Conservation (phyloP, 2,888 invertebrate species). For the Achlya flavicornis region DNA sequence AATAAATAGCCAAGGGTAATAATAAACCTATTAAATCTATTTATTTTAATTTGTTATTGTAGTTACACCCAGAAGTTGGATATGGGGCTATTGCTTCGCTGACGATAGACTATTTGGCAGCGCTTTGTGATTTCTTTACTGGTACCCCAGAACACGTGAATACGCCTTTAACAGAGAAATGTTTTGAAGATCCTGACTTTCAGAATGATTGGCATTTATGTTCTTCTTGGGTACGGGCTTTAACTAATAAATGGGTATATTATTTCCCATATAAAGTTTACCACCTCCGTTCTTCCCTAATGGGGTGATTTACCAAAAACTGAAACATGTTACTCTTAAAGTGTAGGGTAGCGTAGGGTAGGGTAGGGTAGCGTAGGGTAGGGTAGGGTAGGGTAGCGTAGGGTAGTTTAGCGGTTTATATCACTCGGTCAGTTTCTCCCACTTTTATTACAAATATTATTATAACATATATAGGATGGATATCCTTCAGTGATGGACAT, state of each 20-base stretch:
- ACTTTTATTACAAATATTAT: conserved; percentile 11
- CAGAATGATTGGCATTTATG: conserved; percentile 69
- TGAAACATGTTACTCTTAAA: too few relatives aligned
- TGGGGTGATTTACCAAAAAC: too few relatives aligned
- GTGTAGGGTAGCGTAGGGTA: too few relatives aligned
- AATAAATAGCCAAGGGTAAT: too few relatives aligned
- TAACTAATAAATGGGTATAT: too few relatives aligned
- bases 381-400: too few relatives aligned
- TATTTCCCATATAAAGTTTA: too few relatives aligned
- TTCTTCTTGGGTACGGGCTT: conserved; percentile 57
- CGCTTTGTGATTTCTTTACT: conserved; percentile 61
- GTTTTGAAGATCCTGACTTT: conserved; percentile 68
- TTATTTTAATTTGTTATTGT: conserved; percentile 23
- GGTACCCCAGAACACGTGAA: conserved; percentile 57
- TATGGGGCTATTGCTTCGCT: conserved; percentile 77
- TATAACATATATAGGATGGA: conserved; percentile 58
- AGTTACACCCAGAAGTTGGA: conserved; percentile 64
- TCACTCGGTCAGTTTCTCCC: too few relatives aligned
- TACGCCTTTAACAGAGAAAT: conserved; percentile 64
- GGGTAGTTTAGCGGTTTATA: too few relatives aligned
- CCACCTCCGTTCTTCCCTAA: too few relatives aligned
- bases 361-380: too few relatives aligned
- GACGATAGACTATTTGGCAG: conserved; percentile 67
- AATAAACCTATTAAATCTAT: too few relatives aligned
- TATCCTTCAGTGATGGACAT: conserved; percentile 84